phyloP scores from a whole-genome alignment of 2,113 vertebrate genomes.

The Myrmophylax atrothorax region DNA sequence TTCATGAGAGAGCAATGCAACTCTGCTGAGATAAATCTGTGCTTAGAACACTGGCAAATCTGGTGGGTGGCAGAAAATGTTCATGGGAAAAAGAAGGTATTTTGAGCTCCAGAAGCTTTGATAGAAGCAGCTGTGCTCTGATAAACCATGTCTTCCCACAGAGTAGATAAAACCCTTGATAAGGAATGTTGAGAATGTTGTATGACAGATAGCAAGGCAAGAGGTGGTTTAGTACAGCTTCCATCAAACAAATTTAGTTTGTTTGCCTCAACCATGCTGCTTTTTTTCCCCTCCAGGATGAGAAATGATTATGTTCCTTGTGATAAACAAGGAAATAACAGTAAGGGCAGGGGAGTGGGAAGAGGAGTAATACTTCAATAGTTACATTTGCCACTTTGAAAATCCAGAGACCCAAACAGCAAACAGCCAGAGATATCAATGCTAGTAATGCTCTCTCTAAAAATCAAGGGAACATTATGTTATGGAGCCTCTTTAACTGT shows the following conservation, averaged over 20 bases:
- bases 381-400: not conserved
- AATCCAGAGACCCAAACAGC: not conserved
- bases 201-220: not conserved
- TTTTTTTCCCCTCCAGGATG: not conserved
- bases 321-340: not conserved
- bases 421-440: not conserved
- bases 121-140: not conserved
- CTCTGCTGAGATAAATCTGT: constrained; percentile 33
- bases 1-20: not conserved
- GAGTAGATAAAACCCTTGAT: not conserved
- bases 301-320: not conserved
- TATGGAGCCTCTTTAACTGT: not conserved
- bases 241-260: not conserved
- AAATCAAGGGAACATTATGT: not conserved
- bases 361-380: not conserved
- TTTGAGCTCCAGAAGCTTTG: not conserved
- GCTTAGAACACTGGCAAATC: not conserved
- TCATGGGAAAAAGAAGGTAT: not conserved
- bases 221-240: not conserved
- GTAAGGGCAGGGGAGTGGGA: not conserved
- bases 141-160: not conserved
- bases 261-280: not conserved
- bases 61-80: not conserved
- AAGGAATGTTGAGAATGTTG: not conserved
- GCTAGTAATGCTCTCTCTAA: not conserved